These are phyloP conservation scores for Catamblyrhynchus diadema DNA, from an alignment of 2,797 vertebrate species.

Conservation along the genomic window DNA sequence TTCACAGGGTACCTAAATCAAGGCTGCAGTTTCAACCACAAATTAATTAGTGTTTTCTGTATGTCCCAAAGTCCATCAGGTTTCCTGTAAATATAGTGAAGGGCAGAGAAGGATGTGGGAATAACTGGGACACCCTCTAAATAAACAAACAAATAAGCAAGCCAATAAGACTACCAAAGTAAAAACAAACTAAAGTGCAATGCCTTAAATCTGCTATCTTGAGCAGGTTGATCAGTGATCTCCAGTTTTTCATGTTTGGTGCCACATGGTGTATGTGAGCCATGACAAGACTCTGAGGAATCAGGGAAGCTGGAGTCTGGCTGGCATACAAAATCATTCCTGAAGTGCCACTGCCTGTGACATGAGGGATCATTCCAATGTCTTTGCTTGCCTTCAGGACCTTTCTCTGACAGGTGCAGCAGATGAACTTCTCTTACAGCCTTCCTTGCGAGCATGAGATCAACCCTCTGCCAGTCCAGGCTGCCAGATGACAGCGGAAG, in stretches of 20 bases:
- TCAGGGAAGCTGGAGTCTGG: constrained; percentile 51
- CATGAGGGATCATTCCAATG: constrained; percentile 55
- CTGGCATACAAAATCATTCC: constrained; percentile 71
- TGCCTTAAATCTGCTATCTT: not conserved
- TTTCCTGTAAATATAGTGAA: not conserved
- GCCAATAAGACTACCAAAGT: not conserved
- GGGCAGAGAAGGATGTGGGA: not conserved
- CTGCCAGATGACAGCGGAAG: constrained; percentile 17
- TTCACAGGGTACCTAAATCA: not conserved
- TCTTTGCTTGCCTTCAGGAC: constrained; percentile 68
- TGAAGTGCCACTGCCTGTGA: constrained; percentile 71
- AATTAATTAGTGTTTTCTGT: not conserved
- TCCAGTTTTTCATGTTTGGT: constrained; percentile 3
- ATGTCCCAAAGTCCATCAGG: not conserved
- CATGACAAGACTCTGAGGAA: constrained; percentile 66
- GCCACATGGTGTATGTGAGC: constrained; percentile 15
- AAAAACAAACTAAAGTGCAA: not conserved
- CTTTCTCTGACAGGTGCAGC: constrained; percentile 76
- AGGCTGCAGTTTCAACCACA: not conserved
- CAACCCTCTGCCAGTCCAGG: not conserved
- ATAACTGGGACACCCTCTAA: not conserved
- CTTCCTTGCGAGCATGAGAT: constrained; percentile 62
- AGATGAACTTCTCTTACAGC: constrained; percentile 65
- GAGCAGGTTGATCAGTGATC: not conserved
- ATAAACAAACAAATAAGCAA: not conserved